Evolutionary conservation across 2,113 vertebrate species (phyloP).

Genomic region (Regulus satrapa): DNA sequence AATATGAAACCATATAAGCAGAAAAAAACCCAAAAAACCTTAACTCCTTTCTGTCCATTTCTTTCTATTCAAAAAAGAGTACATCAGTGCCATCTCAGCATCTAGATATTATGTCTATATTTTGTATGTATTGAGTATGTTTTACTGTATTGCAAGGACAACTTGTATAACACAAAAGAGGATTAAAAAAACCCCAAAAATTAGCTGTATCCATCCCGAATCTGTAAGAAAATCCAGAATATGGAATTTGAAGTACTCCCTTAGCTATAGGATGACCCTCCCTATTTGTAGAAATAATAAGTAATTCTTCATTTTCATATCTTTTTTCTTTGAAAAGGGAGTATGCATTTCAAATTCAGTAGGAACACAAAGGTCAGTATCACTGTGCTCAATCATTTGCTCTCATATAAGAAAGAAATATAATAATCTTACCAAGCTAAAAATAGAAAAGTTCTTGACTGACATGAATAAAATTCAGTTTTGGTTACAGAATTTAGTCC

Average conservation of each 20-base stretch:
- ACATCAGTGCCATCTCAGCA: neutral
- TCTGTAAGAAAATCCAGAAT: neutral
- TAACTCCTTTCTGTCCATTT: neutral
- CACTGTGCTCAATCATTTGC: neutral
- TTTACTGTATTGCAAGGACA: neutral
- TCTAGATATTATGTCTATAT: neutral
- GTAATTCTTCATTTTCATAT: neutral
- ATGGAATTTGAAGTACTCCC: neutral
- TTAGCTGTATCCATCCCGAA: neutral
- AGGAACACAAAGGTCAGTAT: neutral
- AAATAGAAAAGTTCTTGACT: neutral
- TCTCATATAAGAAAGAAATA: neutral
- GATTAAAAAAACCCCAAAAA: neutral
- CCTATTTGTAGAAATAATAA: neutral
- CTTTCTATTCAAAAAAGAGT: neutral
- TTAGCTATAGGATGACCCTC: neutral
- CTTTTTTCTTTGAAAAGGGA: neutral
- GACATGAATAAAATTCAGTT: neutral
- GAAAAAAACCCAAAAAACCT: neutral
- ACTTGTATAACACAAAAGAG: neutral
- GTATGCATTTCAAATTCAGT: neutral
- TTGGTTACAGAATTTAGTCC: neutral
- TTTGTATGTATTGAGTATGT: neutral
- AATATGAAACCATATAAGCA: neutral
- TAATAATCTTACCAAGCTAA: neutral